Evolutionary conservation across 2,113 vertebrate genomes (phyloP), one percentile per base, ranked within the genome.

Genomic region (Philantomba maxwellii): DNA sequence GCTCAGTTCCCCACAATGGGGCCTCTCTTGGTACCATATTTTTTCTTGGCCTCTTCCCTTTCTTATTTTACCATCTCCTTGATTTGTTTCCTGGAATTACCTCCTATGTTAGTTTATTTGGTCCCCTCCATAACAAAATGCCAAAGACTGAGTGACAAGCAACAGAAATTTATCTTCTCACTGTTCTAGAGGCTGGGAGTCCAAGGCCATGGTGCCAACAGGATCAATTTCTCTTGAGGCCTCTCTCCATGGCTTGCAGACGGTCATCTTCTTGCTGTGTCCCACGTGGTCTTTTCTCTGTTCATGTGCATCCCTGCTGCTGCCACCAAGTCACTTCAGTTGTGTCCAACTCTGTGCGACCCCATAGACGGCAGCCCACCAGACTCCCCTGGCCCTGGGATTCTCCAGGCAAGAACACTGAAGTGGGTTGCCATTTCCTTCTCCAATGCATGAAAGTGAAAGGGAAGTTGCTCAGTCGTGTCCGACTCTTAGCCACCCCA

Each of bases 401-500:
- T 58, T 58, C 57, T 58, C 4, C 57, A 58, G 57, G 10, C 57
- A 58, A 58, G 10, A 58, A 58, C 25, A 58, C 25, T 58, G 57
- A 10, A 26, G 25, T 58, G 25, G 25, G 57, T 58, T 26, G 25
- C 23, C 25, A 58, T 58, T 58, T 58, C 57, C 57, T 26, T 58
- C 57, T 58, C 57, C 10, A 58, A 26, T 58, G 57, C 57, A 26
- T 58, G 57, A 58, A 58, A 26, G 25, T 58, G 57, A 58, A 58
- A 58, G 25, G 0, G 25, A 58, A 26, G 57, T 58, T 0, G 1
- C 57, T 26, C 57, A 58, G 25, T 26, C 4, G 2, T 26, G 25
- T 26, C 57, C 1, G 4, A 12, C 4, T 26, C 10, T 26, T 26
- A 58, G 57, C 0, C 0, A 58, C 57, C 25, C 25, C 57, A 26